Evolutionary conservation across 2,113 vertebrate species (phyloP), one percentile per base, ranked within the genome.

Genomic region (Prietella phreatophila): DNA sequence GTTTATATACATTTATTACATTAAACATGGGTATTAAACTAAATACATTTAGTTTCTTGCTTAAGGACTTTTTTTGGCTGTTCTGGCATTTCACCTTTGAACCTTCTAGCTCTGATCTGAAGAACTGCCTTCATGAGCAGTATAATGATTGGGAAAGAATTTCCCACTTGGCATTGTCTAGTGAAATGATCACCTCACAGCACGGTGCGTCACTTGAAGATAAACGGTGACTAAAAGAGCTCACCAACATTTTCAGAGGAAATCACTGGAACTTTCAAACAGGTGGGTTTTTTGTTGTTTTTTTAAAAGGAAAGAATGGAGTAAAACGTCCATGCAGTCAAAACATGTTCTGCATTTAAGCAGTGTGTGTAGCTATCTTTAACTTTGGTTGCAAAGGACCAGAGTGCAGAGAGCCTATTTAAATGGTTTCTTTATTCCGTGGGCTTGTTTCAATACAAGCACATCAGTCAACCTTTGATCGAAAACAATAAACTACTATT

Each of bases 221-320:
- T 30, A 67, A 67, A 69, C 20, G n/a, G 56, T 61, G 84, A 50
- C 71, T 30, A n/a, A 56, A 50, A 33, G 60, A 67, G 30, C n/a
- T 67, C 85, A 7, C 58, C 73, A 33, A 11, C 85, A 22, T 56
- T 86, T 80, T 55, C 33, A 50, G 30, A 81, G 30, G 61, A 81
- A 80, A 27, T 65, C 42, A 5, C 85, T 86, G 85, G 60, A 67
- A 67, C 22, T 81, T 65, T 30, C 30, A n/a, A 36, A 13, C 85
- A 86, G 85, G 85, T 86, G 85, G 85, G 85, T 86, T 80, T 67
- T 10, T 33, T 58, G 42, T 56, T 33, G 11, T 39, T 2, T 39
- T 47, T 47, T 47, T 47, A 47, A 63, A 22, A 8, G 4, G 69
- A 73, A 39, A 73, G 17, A 84, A 71, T 19, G 14, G 19, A 65